Evolutionary conservation across 35 echinoderm and acorn worm genomes (phyloP).

Genomic region (Heliocidaris tuberculata): DNA sequence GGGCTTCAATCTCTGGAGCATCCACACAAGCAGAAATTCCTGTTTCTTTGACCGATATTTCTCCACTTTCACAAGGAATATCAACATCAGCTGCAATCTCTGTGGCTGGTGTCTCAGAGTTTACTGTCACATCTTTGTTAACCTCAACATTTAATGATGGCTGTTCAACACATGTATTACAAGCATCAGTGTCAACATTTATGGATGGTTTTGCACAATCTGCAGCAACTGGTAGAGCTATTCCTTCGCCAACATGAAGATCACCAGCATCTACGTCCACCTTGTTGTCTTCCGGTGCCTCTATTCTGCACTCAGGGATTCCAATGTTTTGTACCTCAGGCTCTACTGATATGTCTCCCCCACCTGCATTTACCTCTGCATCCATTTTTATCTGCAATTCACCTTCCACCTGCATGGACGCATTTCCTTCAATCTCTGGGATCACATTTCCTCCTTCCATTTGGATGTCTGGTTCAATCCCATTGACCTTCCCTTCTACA

Average conservation of each 20-base stretch:
- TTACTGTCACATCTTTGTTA: neutral
- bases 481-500: neutral
- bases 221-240: neutral
- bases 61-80: neutral
- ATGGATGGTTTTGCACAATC: neutral
- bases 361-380: conserved; percentile 26
- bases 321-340: conserved; percentile 11
- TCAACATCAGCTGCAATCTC: conserved; percentile 1
- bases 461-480: neutral
- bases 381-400: conserved; percentile 22
- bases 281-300: neutral
- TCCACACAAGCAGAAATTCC: neutral
- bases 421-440: neutral
- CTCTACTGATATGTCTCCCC: conserved; percentile 36
- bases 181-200: conserved; percentile 18
- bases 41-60: neutral
- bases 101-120: neutral
- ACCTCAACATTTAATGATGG: conserved; percentile 23
- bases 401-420: conserved; percentile 19
- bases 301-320: neutral
- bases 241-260: neutral
- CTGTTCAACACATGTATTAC: conserved; percentile 25
- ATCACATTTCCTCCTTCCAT: neutral
- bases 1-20: neutral
- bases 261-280: neutral